Percentiles rank a stretch among this genome's conserved stretches.
Evolutionary conservation across 2,113 vertebrate species (phyloP).

Genomic region (Brachyhypopomus occidentalis): DNA sequence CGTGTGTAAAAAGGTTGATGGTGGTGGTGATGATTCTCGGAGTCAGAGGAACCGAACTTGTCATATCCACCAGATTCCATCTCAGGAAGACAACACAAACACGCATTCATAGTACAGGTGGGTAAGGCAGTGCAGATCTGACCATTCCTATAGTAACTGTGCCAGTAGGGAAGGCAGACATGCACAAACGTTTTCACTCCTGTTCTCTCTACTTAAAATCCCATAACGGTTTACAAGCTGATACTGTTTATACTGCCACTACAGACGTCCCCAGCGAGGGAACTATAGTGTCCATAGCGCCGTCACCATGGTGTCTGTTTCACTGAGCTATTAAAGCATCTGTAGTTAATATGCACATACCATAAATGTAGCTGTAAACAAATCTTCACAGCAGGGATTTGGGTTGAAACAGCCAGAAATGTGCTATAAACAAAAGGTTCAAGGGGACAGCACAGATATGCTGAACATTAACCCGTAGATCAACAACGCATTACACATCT

Average conservation of each 20-base stretch:
- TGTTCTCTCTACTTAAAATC: no score
- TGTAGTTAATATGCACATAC: background rate
- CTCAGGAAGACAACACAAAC: background rate
- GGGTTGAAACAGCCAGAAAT: background rate
- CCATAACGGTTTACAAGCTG: no score
- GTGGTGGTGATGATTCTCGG: constrained; percentile 12
- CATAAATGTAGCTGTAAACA: background rate
- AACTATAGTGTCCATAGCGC: no score
- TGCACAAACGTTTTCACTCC: no score
- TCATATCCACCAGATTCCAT: constrained; percentile 54
- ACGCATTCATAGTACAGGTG: no score
- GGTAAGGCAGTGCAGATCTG: no score
- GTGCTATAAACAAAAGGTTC: background rate
- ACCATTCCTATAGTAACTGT: no score
- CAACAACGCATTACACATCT: constrained; percentile 21
- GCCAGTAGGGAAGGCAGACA: no score
- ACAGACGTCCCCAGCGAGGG: background rate
- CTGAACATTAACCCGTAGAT: constrained; percentile 53
- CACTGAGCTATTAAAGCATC: background rate
- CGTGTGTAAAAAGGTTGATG: background rate
- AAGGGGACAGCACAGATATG: background rate
- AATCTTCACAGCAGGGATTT: background rate
- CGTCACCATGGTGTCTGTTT: background rate
- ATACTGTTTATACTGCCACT: no score
- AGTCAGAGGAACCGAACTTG: constrained; percentile 32